These are phyloP conservation scores for Andrena trimmerana DNA, from an alignment of 2,888 invertebrate species.

Conservation along the genomic window DNA sequence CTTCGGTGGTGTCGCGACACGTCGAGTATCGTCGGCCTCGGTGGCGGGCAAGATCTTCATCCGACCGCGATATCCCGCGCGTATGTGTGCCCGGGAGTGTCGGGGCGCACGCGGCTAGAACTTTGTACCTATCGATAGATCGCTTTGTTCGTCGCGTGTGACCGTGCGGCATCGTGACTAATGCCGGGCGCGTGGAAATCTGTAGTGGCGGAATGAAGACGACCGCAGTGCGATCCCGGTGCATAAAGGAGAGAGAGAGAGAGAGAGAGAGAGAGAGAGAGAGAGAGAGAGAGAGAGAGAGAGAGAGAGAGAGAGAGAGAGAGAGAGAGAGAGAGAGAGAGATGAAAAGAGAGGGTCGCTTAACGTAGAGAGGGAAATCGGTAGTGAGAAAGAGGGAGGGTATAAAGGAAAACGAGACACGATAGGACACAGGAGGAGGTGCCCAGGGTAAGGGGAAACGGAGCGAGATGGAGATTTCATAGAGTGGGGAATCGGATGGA, in stretches of 20 bases:
- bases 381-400: conserved; percentile 39
- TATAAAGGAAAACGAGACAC: conserved; percentile 33
- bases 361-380: conserved; percentile 39
- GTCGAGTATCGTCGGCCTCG: not conserved
- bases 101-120: conserved; percentile 56
- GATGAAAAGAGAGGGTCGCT: not conserved
- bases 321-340: conserved; percentile 9
- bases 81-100: conserved; percentile 21
- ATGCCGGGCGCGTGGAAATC: conserved; percentile 49
- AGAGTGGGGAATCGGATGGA: conserved; percentile 76
- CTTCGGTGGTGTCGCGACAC: not conserved
- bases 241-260: conserved; percentile 13
- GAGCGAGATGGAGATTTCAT: conserved; percentile 62
- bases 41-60: conserved; percentile 24
- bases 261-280: conserved; percentile 9
- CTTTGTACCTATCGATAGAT: conserved; percentile 73
- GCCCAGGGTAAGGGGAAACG: conserved; percentile 50
- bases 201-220: conserved; percentile 52
- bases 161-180: conserved; percentile 47
- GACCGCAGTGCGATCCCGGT: not conserved
- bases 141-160: conserved; percentile 60
- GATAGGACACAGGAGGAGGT: conserved; percentile 38
- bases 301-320: not conserved
- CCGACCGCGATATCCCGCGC: conserved; percentile 45
- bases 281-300: conserved; percentile 9